These are phyloP conservation scores for Pyrocephalus nanus DNA, from an alignment of 2,797 vertebrate species.

Conservation along the genomic window DNA sequence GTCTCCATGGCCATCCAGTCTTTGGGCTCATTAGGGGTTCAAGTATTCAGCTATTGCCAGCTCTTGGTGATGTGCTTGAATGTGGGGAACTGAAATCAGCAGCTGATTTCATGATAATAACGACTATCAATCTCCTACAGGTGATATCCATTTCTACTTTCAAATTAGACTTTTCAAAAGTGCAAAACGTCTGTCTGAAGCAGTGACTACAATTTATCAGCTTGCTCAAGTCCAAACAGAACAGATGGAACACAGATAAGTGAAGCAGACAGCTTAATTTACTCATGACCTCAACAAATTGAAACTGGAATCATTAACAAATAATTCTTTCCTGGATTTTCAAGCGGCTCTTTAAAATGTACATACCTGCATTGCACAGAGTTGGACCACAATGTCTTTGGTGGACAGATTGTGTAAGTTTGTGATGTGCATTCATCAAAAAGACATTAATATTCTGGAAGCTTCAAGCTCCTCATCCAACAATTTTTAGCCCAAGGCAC, in stretches of 20 bases:
- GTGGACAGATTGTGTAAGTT: slow-evolving; percentile 27
- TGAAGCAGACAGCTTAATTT: slow-evolving; percentile 62
- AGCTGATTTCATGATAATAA: neutral
- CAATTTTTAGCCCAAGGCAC: neutral
- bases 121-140: neutral
- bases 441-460: slow-evolving; percentile 4
- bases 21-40: neutral
- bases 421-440: slow-evolving; percentile 34
- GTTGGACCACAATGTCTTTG: neutral
- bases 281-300: slow-evolving; percentile 52
- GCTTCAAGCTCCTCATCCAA: neutral
- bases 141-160: neutral
- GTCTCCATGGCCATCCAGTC: neutral
- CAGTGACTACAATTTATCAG: slow-evolving; percentile 35
- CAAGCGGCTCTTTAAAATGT: neutral
- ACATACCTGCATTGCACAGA: slow-evolving; percentile 44
- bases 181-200: slow-evolving; percentile 13
- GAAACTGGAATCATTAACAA: slow-evolving; percentile 32
- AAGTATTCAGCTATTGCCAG: neutral
- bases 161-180: slow-evolving; percentile 15
- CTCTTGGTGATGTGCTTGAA: neutral
- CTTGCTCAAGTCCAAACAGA: slow-evolving; percentile 35
- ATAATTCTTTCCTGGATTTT: neutral
- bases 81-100: slow-evolving; percentile 2
- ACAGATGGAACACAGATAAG: slow-evolving; percentile 66